Evolutionary conservation across 2,113 vertebrate genomes (phyloP).

Genomic region (Formicarius rufipectus): DNA sequence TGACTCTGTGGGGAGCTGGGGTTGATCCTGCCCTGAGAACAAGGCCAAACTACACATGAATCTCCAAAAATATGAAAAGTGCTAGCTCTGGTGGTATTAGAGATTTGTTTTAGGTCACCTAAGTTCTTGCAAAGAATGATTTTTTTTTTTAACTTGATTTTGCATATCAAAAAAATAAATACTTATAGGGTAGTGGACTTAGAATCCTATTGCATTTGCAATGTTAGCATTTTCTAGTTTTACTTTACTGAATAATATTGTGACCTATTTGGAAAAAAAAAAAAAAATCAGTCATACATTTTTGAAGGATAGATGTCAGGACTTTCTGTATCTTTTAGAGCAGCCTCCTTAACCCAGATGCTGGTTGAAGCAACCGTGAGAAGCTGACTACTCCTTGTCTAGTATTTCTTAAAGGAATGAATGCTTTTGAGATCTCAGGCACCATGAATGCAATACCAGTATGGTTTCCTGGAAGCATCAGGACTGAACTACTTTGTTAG

Average conservation of each 20-base stretch:
- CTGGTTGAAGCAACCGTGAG: background rate
- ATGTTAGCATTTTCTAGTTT: background rate
- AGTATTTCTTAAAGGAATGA: background rate
- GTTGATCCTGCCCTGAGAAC: too few species aligned
- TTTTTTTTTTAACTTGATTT: background rate
- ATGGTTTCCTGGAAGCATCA: background rate
- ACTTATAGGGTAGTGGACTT: background rate
- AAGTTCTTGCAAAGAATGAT: background rate
- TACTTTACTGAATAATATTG: background rate
- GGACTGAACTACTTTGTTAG: background rate
- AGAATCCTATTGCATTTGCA: background rate
- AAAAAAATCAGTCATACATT: accelerated
- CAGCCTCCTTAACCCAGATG: background rate
- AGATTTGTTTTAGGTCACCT: background rate
- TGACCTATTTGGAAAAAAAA: background rate
- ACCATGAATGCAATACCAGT: background rate
- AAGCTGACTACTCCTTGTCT: background rate
- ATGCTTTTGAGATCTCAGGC: background rate
- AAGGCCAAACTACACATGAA: background rate
- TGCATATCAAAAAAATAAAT: background rate
- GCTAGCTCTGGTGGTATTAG: background rate
- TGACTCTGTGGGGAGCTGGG: too few species aligned
- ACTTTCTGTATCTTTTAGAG: background rate
- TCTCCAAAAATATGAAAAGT: background rate
- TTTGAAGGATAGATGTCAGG: background rate